Evolutionary conservation across 2,888 invertebrate genomes (phyloP), one percentile per base, ranked within the genome.

Genomic region (Tuberolachnus salignus): DNA sequence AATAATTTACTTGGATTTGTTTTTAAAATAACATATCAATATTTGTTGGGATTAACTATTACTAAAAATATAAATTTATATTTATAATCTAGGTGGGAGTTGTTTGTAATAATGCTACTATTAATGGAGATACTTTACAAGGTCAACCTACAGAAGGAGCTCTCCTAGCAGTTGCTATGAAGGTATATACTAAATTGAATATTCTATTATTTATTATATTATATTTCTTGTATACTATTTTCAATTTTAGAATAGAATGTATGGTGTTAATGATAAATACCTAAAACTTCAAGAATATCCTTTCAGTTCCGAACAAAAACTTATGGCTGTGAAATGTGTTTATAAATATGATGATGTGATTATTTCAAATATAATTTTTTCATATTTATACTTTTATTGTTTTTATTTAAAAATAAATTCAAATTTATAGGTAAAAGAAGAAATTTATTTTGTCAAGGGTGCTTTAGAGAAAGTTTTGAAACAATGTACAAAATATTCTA

Each of bases 131-230:
- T 64, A 89, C 89, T 3, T 85, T 98, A 69, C 89, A 94, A 83
- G 99, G 99, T 0, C 95, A 97, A 85, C 99, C 99, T 66, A 99
- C 99, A 21, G 99, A 99, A 88, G 98, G 98, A 82, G 98, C 99
- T 0, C 86, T 99, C 8, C 88, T 99, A 26, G 94, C 96, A 0
- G 93, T 92, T 63, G 97, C 96, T 9, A 92, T 93, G 90, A 99
- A 98, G 88, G 88, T 89, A 82, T 80, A 82, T 21, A 44, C 23
- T 44, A 14, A 42, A 42, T 63, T 51, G 51, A 26, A 57, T 21
- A 3, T 42, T 46, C 13, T 34, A 3, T 26, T 70, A 69, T 42
- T 42, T 34, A 26, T 42, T 75, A 8, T 34, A 21, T 44, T 23
- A 59, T 34, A 53, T 1, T 64, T 8, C 1, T 74, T n/a, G 44